phyloP scores from a whole-genome alignment of 2,888 invertebrate species.

The Phytoseiulus persimilis region DNA sequence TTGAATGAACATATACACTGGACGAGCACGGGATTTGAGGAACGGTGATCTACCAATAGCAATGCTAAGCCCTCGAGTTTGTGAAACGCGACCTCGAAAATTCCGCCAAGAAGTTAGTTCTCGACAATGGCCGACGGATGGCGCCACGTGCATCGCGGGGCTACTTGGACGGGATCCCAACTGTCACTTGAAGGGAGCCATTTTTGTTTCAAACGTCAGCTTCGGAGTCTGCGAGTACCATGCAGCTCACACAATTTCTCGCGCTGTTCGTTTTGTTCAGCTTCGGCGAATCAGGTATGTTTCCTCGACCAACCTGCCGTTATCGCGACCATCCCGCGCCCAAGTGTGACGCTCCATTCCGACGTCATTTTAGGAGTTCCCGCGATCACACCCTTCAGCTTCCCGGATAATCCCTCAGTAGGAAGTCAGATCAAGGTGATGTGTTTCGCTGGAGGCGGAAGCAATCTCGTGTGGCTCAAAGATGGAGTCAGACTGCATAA shows the following conservation, averaged over 20 bases:
- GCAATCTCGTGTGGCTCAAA: not conserved
- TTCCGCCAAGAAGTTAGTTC: too few species aligned
- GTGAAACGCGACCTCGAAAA: too few species aligned
- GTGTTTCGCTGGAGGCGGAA: not conserved
- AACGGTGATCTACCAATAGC: too few species aligned
- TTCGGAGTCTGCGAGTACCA: not conserved
- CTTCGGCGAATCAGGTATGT: not conserved
- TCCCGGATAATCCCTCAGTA: not conserved
- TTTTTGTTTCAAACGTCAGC: not conserved
- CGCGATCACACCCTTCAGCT: slow-evolving; percentile 11
- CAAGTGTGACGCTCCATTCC: too few species aligned
- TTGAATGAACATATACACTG: too few species aligned
- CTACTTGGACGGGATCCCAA: not conserved
- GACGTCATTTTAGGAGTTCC: not conserved
- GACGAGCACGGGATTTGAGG: too few species aligned
- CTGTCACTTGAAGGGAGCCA: not conserved
- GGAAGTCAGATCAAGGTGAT: not conserved
- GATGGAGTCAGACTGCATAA: not conserved
- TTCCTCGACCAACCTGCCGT: not conserved
- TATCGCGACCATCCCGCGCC: too few species aligned
- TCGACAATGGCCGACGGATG: slow-evolving; percentile 10
- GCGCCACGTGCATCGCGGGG: not conserved
- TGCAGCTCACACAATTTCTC: not conserved
- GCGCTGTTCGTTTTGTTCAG: not conserved
- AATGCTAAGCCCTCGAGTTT: too few species aligned